Base-by-base conservation (phyloP, 2,888 invertebrate genomes). In the Teleiodes luculella region DNA sequence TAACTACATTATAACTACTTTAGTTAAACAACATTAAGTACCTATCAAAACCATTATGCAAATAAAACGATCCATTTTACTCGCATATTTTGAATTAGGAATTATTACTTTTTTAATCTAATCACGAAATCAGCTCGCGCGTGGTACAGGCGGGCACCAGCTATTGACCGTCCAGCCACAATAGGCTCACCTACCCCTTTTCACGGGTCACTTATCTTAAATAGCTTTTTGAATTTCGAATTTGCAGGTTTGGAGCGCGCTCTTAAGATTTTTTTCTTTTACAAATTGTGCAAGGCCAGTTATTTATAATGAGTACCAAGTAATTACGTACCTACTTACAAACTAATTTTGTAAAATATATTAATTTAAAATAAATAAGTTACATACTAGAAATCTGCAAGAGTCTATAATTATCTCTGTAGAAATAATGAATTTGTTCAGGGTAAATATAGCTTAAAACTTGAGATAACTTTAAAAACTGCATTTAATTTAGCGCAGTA, bases 161-260 rank as follows among this genome's bases (percentile, higher is more conserved):
- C 75, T 84, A 84, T 84, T 85, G 85, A 83, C 86, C 84, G 80
- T 57, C 69, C 28, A 74, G 67, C 69, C 71, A 59, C 64, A 46
- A 52, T 54, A 13, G 39, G 6, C 8, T 31, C 51, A 31, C 51
- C 47, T 53, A 53, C 53, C 53, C 52, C 39, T 8, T 52, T 35
- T 30, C 41, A 39, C 33, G 37, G 47, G 33, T 53, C 48, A 47
- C 31, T 48, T 53, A 18, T 45, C 30, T 37, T n/a, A 30, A 31
- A 43, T 13, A 39, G n/a, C 48, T 53, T 47, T 53, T 53, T 49
- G 16, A 53, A 53, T 53, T 36, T 18, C 11, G 53, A 46, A 53
- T 30, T 36, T 45, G 36, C 36, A 30, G 35, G 28, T 18, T 28
- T 16, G n/a, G 45, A 18, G 30, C 30, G 49, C 31, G 52, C 20